Percentiles rank a stretch among this genome's conserved stretches.
Conservation (phyloP, 2,113 vertebrate genomes). For the Thymallus thymallus region DNA sequence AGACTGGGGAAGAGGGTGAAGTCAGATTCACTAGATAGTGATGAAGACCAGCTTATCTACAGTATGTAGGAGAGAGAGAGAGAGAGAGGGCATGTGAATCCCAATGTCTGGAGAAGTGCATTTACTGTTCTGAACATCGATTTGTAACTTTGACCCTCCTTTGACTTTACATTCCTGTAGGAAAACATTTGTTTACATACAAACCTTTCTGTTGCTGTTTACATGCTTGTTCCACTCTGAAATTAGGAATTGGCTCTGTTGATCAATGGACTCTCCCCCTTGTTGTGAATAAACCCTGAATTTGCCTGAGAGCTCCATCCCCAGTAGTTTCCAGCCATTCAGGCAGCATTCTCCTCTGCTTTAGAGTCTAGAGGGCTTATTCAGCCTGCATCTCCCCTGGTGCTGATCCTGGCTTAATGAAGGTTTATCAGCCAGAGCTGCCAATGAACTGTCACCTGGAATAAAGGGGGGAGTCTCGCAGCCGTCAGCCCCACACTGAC, state of each 20-base stretch:
- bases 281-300: constrained; percentile 6
- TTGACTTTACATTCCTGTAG: not conserved
- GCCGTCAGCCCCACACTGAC: constrained; percentile 39
- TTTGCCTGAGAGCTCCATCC: not conserved
- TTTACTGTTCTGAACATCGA: too few relatives aligned
- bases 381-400: constrained; percentile 42
- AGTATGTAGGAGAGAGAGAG: too few relatives aligned
- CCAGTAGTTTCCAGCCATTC: constrained; percentile 9
- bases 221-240: not conserved
- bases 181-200: not conserved
- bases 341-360: constrained; percentile 15
- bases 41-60: not conserved
- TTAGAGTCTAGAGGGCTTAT: constrained; percentile 42
- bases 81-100: not conserved
- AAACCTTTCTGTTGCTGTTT: not conserved
- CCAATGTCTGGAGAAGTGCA: not conserved
- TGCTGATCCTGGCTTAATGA: constrained; percentile 64
- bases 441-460: constrained; percentile 69
- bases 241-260: not conserved
- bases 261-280: not conserved
- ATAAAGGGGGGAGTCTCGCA: constrained; percentile 51
- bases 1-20: not conserved
- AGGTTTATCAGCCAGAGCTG: constrained; percentile 53
- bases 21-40: not conserved
- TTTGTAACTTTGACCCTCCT: too few relatives aligned